These are phyloP conservation scores for Piprites chloris DNA, from an alignment of 2,113 vertebrate species.

Conservation along the genomic window DNA sequence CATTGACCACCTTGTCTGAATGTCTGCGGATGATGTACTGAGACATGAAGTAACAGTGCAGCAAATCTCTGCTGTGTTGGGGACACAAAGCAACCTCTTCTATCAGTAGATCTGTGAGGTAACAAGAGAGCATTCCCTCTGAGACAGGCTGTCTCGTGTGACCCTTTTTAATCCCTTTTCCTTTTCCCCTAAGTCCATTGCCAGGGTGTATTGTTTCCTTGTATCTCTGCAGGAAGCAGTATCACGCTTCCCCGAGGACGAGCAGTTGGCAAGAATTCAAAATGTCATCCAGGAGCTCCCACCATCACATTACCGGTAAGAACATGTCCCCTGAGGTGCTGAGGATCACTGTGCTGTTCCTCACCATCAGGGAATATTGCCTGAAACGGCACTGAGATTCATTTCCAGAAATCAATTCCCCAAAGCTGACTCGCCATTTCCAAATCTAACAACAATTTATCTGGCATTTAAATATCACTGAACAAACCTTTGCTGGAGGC, in stretches of 20 bases:
- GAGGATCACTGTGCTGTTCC: neutral
- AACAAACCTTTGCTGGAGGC: neutral
- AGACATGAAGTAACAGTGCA: neutral
- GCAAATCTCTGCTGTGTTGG: neutral
- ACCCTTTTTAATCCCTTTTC: constrained; percentile 17
- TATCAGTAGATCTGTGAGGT: neutral
- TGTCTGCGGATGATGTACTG: neutral
- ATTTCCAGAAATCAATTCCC: neutral
- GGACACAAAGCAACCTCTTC: neutral
- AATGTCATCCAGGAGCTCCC: constrained; percentile 91
- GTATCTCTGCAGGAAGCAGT: constrained; percentile 77
- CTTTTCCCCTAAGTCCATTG: neutral
- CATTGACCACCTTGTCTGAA: neutral
- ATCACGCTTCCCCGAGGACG: constrained; percentile 80
- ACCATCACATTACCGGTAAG: constrained; percentile 90
- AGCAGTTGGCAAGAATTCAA: constrained; percentile 85
- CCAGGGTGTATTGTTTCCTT: neutral
- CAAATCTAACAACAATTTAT: neutral
- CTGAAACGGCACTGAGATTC: neutral
- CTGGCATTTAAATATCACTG: neutral
- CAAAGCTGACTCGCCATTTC: neutral
- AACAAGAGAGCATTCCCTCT: neutral
- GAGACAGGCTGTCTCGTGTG: neutral
- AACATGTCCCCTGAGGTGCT: neutral
- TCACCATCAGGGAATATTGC: neutral